Conservation (phyloP, 1,140 invertebrate species). For the Littorina saxatilis region DNA sequence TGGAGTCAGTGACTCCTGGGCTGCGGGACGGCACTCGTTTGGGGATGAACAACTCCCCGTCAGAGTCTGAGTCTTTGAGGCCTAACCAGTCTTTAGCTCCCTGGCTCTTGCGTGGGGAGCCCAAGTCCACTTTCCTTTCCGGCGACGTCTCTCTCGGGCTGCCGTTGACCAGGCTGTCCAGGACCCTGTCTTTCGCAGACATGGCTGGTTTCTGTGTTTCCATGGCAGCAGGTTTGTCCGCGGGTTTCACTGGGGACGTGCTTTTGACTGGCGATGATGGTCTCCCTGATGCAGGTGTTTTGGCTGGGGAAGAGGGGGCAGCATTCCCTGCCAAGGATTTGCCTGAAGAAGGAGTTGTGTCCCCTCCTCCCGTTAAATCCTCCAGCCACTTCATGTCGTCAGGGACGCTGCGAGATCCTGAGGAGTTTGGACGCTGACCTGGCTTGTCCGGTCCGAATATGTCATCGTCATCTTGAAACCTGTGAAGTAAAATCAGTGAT, state of each 20-base stretch:
- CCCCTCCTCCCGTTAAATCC: conserved; percentile 32
- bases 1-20: conserved; percentile 36
- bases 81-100: conserved; percentile 56
- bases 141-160: not conserved
- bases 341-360: conserved; percentile 32
- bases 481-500: conserved; percentile 4
- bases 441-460: conserved; percentile 62
- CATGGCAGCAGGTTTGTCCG: conserved; percentile 19
- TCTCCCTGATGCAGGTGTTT: not conserved
- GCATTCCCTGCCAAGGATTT: not conserved
- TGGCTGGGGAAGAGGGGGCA: conserved; percentile 23
- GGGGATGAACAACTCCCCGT: conserved; percentile 54
- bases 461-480: conserved; percentile 66
- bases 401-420: conserved; percentile 41
- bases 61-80: conserved; percentile 56
- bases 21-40: conserved; percentile 36
- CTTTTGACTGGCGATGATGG: conserved; percentile 6
- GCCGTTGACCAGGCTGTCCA: not conserved
- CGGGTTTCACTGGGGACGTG: not conserved
- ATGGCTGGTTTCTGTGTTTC: not conserved
- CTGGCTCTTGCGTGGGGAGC: conserved; percentile 27
- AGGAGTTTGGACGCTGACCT: conserved; percentile 38
- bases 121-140: not conserved
- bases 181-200: not conserved
- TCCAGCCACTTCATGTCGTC: conserved; percentile 64